Evolutionary conservation across 2,888 invertebrate species (phyloP).

Genomic region (Tyria jacobaeae): DNA sequence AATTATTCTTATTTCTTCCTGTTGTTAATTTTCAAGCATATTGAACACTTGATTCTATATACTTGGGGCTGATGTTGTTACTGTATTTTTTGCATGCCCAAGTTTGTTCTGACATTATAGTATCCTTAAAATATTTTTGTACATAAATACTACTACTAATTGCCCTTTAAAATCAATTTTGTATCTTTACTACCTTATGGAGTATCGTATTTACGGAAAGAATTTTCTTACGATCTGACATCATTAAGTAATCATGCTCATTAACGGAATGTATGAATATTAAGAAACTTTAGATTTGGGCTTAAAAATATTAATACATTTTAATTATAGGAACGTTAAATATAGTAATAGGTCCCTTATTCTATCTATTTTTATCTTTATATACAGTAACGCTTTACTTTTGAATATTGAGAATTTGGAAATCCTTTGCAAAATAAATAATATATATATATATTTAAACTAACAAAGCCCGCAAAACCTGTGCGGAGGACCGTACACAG

Average conservation of each 20-base stretch:
- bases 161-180: not conserved
- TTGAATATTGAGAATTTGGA: constrained; percentile 5
- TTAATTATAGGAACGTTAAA: too few relatives aligned
- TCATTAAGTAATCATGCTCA: not conserved
- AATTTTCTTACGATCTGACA: not conserved
- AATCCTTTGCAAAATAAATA: constrained; percentile 44
- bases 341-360: too few relatives aligned
- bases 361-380: too few relatives aligned
- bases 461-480: constrained; percentile 58
- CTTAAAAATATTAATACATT: not conserved
- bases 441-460: constrained; percentile 38
- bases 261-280: not conserved
- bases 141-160: not conserved
- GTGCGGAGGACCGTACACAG: constrained; percentile 72
- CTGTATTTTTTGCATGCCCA: not conserved
- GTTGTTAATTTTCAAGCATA: not conserved
- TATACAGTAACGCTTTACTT: not conserved
- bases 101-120: not conserved
- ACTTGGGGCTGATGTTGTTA: too few relatives aligned
- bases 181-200: not conserved
- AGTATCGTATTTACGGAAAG: not conserved
- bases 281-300: not conserved
- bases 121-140: too few relatives aligned
- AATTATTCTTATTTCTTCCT: not conserved
- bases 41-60: not conserved